A percentile compares a stretch with the other conserved stretches of the same genome.
Evolutionary conservation across 2,797 vertebrate species (phyloP).

Genomic region (Urosaurus nigricauda): DNA sequence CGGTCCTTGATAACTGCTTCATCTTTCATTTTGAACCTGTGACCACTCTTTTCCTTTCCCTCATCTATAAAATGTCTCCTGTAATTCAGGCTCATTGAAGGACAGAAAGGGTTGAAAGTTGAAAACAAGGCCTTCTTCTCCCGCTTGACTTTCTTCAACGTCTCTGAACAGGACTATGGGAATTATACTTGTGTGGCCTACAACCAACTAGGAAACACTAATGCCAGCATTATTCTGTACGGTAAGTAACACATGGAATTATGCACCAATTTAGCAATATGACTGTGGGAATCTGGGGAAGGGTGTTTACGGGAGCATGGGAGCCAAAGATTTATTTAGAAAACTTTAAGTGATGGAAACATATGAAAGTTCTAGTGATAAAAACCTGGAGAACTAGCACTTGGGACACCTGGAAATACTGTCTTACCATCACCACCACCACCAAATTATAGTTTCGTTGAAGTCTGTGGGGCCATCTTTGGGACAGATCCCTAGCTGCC

Average conservation of each 20-base stretch:
- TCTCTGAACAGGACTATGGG: constrained; percentile 96
- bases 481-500: background rate
- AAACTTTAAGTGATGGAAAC: background rate
- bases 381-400: background rate
- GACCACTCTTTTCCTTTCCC: background rate
- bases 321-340: fast-evolving
- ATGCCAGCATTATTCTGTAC: constrained; percentile 95
- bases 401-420: background rate
- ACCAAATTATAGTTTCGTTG: background rate
- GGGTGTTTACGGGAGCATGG: fast-evolving
- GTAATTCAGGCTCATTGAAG: constrained; percentile 86
- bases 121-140: constrained; percentile 96
- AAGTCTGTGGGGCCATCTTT: background rate
- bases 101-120: constrained; percentile 93
- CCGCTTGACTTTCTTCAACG: constrained; percentile 95
- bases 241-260: constrained; percentile 80
- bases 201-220: constrained; percentile 94
- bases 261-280: background rate
- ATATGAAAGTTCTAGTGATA: background rate
- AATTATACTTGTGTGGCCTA: constrained; percentile 97
- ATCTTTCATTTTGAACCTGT: background rate
- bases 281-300: background rate
- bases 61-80: background rate
- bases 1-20: background rate
- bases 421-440: too few relatives aligned